These are phyloP conservation scores for Drosophila melanosoma DNA, from an alignment of 2,888 invertebrate genomes.

Conservation along the genomic window DNA sequence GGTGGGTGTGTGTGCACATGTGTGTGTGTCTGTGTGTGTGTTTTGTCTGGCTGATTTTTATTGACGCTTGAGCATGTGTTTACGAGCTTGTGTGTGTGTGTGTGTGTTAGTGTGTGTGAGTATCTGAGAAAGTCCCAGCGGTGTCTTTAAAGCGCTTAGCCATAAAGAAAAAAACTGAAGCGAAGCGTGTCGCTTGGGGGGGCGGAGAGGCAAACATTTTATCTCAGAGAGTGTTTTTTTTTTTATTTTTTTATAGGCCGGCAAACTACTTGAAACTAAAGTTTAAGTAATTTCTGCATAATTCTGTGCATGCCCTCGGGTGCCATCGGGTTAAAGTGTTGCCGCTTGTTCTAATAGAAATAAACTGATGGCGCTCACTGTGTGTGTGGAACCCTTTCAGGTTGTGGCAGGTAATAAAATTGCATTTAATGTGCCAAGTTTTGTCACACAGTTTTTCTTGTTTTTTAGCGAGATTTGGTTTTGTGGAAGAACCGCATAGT, in stretches of 20 bases:
- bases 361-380: slow-evolving; percentile 22
- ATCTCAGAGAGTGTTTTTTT: slow-evolving; percentile 15
- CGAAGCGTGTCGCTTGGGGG: slow-evolving; percentile 7
- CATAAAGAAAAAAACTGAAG: slow-evolving; percentile 51
- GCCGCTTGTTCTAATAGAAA: slow-evolving; percentile 52
- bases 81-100: slow-evolving; percentile 51
- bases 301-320: slow-evolving; percentile 60
- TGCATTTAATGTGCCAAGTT: background rate
- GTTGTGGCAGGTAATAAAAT: slow-evolving; percentile 10
- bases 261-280: slow-evolving; percentile 61
- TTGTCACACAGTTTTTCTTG: background rate
- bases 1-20: slow-evolving; percentile 12
- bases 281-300: slow-evolving; percentile 78
- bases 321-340: slow-evolving; percentile 40
- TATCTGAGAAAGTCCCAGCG: slow-evolving; percentile 59
- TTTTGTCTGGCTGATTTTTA: slow-evolving; percentile 67
- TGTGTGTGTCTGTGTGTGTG: slow-evolving; percentile 15
- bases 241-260: slow-evolving; percentile 50
- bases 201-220: slow-evolving; percentile 35
- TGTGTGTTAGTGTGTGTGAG: slow-evolving; percentile 26
- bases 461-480: slow-evolving; percentile 1
- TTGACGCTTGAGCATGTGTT: slow-evolving; percentile 72
- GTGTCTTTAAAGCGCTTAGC: slow-evolving; percentile 78
- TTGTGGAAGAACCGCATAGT: background rate
- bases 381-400: slow-evolving; percentile 16